These are phyloP conservation scores for Scaptomyza polygonia DNA, from an alignment of 2,888 invertebrate species.

Conservation along the genomic window DNA sequence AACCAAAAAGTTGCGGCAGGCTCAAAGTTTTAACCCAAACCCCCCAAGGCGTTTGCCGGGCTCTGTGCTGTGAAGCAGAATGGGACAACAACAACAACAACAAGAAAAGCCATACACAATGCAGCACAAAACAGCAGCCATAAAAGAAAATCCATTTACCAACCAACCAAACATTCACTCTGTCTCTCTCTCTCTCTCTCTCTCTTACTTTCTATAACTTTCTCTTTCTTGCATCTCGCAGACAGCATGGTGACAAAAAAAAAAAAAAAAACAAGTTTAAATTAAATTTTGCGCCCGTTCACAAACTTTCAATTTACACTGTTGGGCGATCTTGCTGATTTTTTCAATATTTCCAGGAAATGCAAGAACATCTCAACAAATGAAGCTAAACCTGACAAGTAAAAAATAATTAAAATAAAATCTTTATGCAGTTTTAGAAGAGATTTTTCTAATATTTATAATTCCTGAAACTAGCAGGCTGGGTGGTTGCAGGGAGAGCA, in stretches of 20 bases:
- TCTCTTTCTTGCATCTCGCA: background rate
- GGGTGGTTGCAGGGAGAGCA: too few relatives aligned
- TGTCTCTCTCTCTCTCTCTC: too few relatives aligned
- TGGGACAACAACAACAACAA: slow-evolving; percentile 9
- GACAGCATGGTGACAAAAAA: slow-evolving; percentile 31
- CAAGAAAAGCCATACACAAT: slow-evolving; percentile 24
- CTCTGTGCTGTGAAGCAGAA: slow-evolving; percentile 7
- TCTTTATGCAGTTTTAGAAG: too few relatives aligned
- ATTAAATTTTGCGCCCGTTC: slow-evolving; percentile 58
- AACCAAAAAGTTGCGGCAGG: slow-evolving; percentile 71
- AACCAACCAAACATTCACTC: background rate
- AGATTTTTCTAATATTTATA: too few relatives aligned
- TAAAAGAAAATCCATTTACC: slow-evolving; percentile 67
- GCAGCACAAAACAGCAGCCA: slow-evolving; percentile 48
- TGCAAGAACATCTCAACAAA: background rate
- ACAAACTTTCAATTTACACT: slow-evolving; percentile 33
- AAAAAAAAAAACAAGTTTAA: slow-evolving; percentile 58
- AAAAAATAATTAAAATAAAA: background rate
- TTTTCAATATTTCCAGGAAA: slow-evolving; percentile 37
- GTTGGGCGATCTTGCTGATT: slow-evolving; percentile 7
- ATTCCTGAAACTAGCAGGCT: too few relatives aligned
- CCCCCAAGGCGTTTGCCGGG: slow-evolving; percentile 18
- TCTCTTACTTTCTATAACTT: slow-evolving; percentile 3
- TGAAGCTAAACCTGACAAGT: background rate
- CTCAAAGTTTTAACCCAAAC: slow-evolving; percentile 72